These are phyloP conservation scores for Phrixothrix hirtus DNA, from an alignment of 2,888 invertebrate species.

Conservation along the genomic window DNA sequence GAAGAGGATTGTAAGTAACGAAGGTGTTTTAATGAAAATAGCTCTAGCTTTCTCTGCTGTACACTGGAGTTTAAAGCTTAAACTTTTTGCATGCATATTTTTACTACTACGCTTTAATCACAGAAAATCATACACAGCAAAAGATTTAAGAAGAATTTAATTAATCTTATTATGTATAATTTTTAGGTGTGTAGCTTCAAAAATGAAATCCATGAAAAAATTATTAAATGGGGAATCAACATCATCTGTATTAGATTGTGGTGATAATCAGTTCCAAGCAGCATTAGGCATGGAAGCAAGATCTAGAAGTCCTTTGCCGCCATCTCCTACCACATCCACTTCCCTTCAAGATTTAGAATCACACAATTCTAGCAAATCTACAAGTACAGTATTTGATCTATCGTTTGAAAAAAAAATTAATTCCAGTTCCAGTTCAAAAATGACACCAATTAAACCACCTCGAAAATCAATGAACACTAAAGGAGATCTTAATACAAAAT, in stretches of 20 bases:
- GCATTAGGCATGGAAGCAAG: slow-evolving; percentile 79
- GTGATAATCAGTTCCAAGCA: slow-evolving; percentile 75
- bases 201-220: slow-evolving; percentile 88
- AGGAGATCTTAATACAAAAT: slow-evolving; percentile 43
- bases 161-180: not conserved
- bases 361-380: slow-evolving; percentile 45
- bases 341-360: slow-evolving; percentile 57
- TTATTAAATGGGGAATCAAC: slow-evolving; percentile 70
- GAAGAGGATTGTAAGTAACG: too few relatives aligned
- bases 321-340: slow-evolving; percentile 56
- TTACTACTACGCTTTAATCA: too few relatives aligned
- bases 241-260: slow-evolving; percentile 64
- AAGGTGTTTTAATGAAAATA: too few relatives aligned
- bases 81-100: too few relatives aligned
- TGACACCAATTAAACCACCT: slow-evolving; percentile 49
- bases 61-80: too few relatives aligned
- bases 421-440: slow-evolving; percentile 14
- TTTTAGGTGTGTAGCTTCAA: slow-evolving; percentile 74
- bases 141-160: too few relatives aligned
- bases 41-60: too few relatives aligned
- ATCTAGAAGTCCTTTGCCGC: slow-evolving; percentile 78
- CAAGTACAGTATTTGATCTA: slow-evolving; percentile 23
- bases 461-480: slow-evolving; percentile 30
- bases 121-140: too few relatives aligned
- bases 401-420: slow-evolving; percentile 26